Evolutionary conservation across 2,113 vertebrate species (phyloP), one percentile per base, ranked within the genome.

Genomic region (Cromileptes altivelis): DNA sequence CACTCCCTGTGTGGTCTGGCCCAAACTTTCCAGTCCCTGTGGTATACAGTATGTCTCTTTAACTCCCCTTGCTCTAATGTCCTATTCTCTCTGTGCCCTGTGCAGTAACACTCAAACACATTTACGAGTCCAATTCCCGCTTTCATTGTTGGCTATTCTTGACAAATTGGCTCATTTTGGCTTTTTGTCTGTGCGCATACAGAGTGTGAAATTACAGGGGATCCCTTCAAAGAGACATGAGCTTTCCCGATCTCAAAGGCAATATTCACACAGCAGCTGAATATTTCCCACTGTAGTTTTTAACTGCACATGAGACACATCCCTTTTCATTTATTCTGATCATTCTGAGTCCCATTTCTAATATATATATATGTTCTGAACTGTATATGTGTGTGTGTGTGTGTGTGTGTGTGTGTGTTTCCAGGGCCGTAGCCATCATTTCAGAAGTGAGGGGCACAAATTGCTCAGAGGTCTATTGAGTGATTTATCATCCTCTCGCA

Each of bases 1-100:
- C 82, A 65, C 73, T 87, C 82, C 80, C 60, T 4, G 80, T 83
- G 85, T 27, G 65, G 85, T 69, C 70, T 14, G 60, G 18, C 9
- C 45, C 69, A 4, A n/a, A 12, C 76, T 64, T 62, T n/a, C 25
- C 67, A 2, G 67, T 80, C 81, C 68, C 78, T 4, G 80, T 53
- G 77, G 67, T 18, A 50, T 76, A 45, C 62, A 70, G 53, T 65
- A 17, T 52, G 55, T 63, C 63, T 65, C 70, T 68, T 61, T 45
- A 33, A 52, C 65, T 84, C 78, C 67, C 81, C 0, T 18, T 21
- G 37, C 57, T 40, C 75, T 74, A 45, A 82, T 68, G 64, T 70
- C 19, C 33, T 67, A 19, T 78, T 74, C 58, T 72, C 27, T 83
- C 68, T 45, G 63, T 19, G 67, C 11, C 45, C 56, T 9, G 53